Conservation (phyloP, 2,888 invertebrate species). For the Spialia ferax region DNA sequence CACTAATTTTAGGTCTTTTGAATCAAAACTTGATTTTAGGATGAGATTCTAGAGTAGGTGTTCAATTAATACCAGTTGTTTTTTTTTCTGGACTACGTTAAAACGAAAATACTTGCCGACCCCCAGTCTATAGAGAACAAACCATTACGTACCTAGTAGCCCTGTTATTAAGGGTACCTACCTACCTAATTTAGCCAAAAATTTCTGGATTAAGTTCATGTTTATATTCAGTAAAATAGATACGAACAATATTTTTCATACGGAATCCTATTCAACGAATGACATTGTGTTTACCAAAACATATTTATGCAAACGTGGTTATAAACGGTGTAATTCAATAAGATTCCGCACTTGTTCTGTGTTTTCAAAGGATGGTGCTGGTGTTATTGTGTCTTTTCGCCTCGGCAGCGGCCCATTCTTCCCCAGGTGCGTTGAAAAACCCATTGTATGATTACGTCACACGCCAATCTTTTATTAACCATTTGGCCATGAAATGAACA, state of each 20-base stretch:
- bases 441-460: background rate
- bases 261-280: background rate
- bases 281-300: background rate
- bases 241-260: background rate
- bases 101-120: too few relatives aligned
- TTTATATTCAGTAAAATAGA: background rate
- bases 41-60: too few relatives aligned
- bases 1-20: too few relatives aligned
- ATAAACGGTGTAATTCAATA: slow-evolving; percentile 1
- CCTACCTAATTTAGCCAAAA: too few relatives aligned
- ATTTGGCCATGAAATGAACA: slow-evolving; percentile 5
- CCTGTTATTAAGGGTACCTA: too few relatives aligned
- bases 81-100: too few relatives aligned
- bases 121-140: too few relatives aligned
- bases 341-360: slow-evolving; percentile 1
- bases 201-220: too few relatives aligned
- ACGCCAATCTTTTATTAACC: background rate
- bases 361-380: slow-evolving; percentile 17
- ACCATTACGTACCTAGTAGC: too few relatives aligned
- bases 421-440: slow-evolving; percentile 7
- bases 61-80: too few relatives aligned
- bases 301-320: slow-evolving; percentile 6
- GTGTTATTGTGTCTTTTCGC: slow-evolving; percentile 11
- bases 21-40: too few relatives aligned
- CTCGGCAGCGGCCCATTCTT: background rate